Evolutionary conservation across 92 coral and sea anemone species (phyloP).

Genomic region (Phenganax subtilis): DNA sequence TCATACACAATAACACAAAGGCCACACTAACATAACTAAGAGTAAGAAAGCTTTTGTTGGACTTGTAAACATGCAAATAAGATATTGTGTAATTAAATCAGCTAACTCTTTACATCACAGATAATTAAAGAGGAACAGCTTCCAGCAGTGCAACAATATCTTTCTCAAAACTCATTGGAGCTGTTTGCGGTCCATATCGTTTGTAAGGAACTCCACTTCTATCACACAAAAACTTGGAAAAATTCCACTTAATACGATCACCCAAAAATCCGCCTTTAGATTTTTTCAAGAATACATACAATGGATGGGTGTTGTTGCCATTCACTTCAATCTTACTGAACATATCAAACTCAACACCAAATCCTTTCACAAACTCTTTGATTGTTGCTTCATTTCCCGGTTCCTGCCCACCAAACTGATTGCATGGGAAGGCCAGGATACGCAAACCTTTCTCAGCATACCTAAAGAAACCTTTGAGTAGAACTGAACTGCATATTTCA

Average conservation of each 20-base stretch:
- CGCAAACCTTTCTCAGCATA: slow-evolving; percentile 99
- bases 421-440: slow-evolving; percentile 94
- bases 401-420: slow-evolving; percentile 90
- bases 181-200: slow-evolving; percentile 74
- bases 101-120: too few species aligned
- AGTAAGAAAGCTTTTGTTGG: too few species aligned
- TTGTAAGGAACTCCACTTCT: slow-evolving; percentile 81
- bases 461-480: slow-evolving; percentile 39
- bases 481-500: too few species aligned
- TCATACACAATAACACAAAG: background rate
- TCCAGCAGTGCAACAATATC: slow-evolving; percentile 72
- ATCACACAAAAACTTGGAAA: slow-evolving; percentile 85
- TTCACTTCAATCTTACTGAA: slow-evolving; percentile 90
- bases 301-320: slow-evolving; percentile 74
- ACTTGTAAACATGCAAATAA: too few species aligned
- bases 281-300: slow-evolving; percentile 76
- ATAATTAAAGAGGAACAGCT: slow-evolving; percentile 21
- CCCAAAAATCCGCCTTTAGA: slow-evolving; percentile 79
- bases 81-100: too few species aligned
- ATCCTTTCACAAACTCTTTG: slow-evolving; percentile 79
- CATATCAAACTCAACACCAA: slow-evolving; percentile 78
- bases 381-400: slow-evolving; percentile 75
- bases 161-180: slow-evolving; percentile 66
- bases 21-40: background rate
- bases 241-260: slow-evolving; percentile 86